Percentiles rank a stretch among this genome's conserved stretches.
phyloP scores from a whole-genome alignment of 2,797 vertebrate species.

The Halcyon smyrnensis region DNA sequence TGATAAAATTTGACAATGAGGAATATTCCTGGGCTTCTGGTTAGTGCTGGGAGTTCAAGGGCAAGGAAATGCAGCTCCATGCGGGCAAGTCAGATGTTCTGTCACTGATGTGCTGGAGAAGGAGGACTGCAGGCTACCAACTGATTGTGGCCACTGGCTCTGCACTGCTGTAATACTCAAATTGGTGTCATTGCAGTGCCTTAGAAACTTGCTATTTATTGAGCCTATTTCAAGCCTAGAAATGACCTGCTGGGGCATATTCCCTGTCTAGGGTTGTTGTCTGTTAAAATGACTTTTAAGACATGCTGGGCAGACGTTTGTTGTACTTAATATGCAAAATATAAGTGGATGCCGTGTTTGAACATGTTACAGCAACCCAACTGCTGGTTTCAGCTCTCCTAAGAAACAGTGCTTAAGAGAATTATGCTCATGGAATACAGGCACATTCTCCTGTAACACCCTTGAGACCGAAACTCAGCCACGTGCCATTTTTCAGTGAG shows the following conservation, averaged over 20 bases:
- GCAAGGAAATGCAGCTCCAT: not conserved
- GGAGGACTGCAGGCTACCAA: not conserved
- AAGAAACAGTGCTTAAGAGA: not conserved
- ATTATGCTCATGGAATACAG: not conserved
- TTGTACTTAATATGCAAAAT: conserved; percentile 44
- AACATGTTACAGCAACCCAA: conserved; percentile 53
- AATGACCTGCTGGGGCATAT: not conserved
- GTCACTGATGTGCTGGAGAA: accelerated
- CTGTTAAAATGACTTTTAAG: not conserved
- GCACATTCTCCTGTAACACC: conserved; percentile 43
- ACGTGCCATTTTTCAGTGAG: not conserved
- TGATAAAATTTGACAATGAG: not conserved
- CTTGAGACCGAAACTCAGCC: conserved; percentile 57
- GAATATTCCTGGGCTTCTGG: not conserved
- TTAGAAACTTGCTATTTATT: not conserved
- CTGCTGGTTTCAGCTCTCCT: conserved; percentile 25
- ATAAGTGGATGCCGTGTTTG: conserved; percentile 27
- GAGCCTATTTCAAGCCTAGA: conserved; percentile 5
- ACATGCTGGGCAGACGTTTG: not conserved
- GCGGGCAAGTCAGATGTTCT: not conserved
- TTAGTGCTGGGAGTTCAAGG: not conserved
- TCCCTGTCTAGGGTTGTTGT: not conserved
- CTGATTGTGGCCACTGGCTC: not conserved
- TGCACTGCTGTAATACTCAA: not conserved
- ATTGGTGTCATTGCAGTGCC: not conserved